These are phyloP conservation scores for Gastrophysa polygoni DNA, from an alignment of 2,888 invertebrate species.

Conservation along the genomic window DNA sequence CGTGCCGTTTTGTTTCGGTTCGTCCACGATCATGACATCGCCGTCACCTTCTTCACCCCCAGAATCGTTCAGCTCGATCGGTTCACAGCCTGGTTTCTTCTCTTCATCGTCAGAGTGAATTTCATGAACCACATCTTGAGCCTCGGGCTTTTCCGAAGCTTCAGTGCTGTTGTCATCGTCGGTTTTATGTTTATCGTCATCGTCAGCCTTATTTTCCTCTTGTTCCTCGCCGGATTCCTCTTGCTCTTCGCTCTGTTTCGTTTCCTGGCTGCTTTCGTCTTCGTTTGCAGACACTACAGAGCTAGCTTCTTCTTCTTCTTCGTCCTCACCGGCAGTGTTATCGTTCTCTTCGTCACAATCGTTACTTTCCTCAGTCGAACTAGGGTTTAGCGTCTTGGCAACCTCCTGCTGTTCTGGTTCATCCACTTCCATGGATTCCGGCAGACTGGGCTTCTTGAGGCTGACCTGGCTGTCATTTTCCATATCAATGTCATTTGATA, in stretches of 20 bases:
- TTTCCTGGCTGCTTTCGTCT: conserved; percentile 39
- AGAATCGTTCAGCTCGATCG: conserved; percentile 53
- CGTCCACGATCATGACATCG: conserved; percentile 54
- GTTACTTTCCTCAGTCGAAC: conserved; percentile 16
- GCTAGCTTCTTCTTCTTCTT: conserved; percentile 4
- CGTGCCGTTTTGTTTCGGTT: conserved; percentile 47
- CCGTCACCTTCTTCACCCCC: conserved; percentile 44
- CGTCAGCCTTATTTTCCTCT: conserved; percentile 23
- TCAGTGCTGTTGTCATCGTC: conserved; percentile 17
- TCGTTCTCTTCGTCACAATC: conserved; percentile 30
- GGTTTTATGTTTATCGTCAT: conserved; percentile 17
- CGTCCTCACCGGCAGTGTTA: conserved; percentile 8
- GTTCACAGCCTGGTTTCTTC: no score
- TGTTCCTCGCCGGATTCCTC: conserved; percentile 23
- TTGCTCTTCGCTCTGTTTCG: conserved; percentile 29
- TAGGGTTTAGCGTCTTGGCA: conserved; percentile 36
- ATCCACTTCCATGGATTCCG: conserved; percentile 48
- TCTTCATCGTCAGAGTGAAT: conserved; percentile 40
- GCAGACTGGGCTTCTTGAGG: conserved; percentile 33
- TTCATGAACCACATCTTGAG: conserved; percentile 44
- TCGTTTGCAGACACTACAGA: conserved; percentile 27
- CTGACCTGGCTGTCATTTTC: conserved; percentile 42
- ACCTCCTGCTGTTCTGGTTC: conserved; percentile 37
- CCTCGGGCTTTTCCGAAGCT: conserved; percentile 23
- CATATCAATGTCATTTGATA: conserved; percentile 45